Percentiles rank a stretch among this genome's conserved stretches.
phyloP scores from a whole-genome alignment of 2,888 invertebrate species.

The Agrotis segetum region DNA sequence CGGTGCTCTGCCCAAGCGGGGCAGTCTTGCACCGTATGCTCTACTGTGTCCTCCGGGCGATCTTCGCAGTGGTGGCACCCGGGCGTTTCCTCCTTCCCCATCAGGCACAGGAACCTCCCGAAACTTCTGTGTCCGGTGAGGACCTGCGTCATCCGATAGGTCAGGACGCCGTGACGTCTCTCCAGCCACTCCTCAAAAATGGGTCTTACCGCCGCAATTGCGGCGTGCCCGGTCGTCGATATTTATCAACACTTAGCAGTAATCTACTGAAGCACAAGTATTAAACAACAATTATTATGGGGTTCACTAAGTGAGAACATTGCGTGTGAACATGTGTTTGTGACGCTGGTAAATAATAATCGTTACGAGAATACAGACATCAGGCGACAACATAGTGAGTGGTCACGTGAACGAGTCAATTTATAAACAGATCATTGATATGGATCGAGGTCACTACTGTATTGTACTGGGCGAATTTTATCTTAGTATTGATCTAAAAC shows the following conservation, averaged over 20 bases:
- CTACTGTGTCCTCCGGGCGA: too few species aligned
- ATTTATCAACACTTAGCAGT: background rate
- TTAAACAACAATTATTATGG: background rate
- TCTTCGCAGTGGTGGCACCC: too few species aligned
- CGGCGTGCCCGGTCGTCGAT: too few species aligned
- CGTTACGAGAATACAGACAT: slow-evolving; percentile 16
- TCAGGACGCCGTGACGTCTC: too few species aligned
- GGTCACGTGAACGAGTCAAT: slow-evolving; percentile 38
- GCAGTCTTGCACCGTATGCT: too few species aligned
- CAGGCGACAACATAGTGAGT: slow-evolving; percentile 13
- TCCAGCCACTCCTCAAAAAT: too few species aligned
- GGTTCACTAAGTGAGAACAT: background rate
- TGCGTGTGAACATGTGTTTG: background rate
- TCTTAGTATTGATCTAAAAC: slow-evolving; percentile 16
- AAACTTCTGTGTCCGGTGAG: too few species aligned
- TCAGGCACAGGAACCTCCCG: too few species aligned
- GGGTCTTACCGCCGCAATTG: too few species aligned
- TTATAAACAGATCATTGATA: slow-evolving; percentile 50
- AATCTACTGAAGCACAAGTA: background rate
- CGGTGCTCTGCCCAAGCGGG: too few species aligned
- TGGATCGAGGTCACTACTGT: slow-evolving; percentile 38
- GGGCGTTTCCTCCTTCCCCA: too few species aligned
- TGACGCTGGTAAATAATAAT: slow-evolving; percentile 13
- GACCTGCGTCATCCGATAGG: too few species aligned
- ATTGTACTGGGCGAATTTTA: slow-evolving; percentile 10